Percentiles rank a stretch among this genome's conserved stretches.
Evolutionary conservation across 2,888 invertebrate genomes (phyloP).

Genomic region (Eupithecia tripunctaria): DNA sequence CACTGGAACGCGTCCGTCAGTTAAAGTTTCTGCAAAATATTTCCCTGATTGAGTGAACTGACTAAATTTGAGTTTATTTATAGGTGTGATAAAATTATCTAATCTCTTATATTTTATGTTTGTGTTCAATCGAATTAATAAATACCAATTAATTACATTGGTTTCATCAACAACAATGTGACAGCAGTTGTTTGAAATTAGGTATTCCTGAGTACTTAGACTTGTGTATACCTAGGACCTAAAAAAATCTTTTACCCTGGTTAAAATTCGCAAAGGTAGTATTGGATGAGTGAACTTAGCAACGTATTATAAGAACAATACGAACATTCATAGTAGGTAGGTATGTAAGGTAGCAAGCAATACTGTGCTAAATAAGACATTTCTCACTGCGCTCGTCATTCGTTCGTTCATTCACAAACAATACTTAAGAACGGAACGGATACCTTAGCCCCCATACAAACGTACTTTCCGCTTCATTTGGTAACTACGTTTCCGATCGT

Average conservation of each 20-base stretch:
- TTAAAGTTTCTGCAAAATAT: slow-evolving; percentile 4
- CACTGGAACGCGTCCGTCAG: slow-evolving; percentile 62
- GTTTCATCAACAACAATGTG: slow-evolving; percentile 7
- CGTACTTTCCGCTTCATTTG: too few species aligned
- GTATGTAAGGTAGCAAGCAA: too few species aligned
- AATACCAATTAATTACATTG: slow-evolving; percentile 15
- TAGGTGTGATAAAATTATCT: slow-evolving; percentile 33
- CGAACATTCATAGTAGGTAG: too few species aligned
- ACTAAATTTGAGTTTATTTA: slow-evolving; percentile 23
- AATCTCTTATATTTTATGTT: slow-evolving; percentile 25
- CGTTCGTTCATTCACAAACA: too few species aligned
- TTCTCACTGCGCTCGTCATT: too few species aligned
- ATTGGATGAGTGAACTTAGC: not conserved
- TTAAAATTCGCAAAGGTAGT: not conserved
- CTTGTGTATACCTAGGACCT: too few species aligned
- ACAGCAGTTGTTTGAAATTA: not conserved
- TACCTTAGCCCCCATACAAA: too few species aligned
- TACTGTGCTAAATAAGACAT: too few species aligned
- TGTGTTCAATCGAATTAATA: slow-evolving; percentile 16
- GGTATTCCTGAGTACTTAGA: not conserved
- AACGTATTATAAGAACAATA: too few species aligned
- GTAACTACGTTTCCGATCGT: too few species aligned
- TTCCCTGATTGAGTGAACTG: too few species aligned
- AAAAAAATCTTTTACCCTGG: not conserved
- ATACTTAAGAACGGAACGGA: too few species aligned